These are phyloP conservation scores for Watsonalla binaria DNA, from an alignment of 2,888 invertebrate genomes.

Conservation along the genomic window DNA sequence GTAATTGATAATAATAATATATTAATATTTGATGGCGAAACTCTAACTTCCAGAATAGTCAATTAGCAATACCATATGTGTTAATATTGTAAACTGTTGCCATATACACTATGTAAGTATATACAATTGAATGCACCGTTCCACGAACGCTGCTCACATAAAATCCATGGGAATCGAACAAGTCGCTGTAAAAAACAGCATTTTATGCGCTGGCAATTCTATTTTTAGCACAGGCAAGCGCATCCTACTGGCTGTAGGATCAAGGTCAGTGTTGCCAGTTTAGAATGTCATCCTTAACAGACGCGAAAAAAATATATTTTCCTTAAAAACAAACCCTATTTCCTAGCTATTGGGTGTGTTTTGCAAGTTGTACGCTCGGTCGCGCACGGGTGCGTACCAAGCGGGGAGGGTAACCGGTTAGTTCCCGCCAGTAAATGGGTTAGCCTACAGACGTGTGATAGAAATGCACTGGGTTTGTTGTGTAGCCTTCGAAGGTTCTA, in stretches of 20 bases:
- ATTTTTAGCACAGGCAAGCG: slow-evolving; percentile 58
- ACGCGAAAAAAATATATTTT: slow-evolving; percentile 33
- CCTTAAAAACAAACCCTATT: slow-evolving; percentile 32
- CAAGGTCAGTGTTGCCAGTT: slow-evolving; percentile 58
- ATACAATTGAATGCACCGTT: slow-evolving; percentile 58
- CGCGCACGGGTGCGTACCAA: slow-evolving; percentile 64
- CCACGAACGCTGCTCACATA: slow-evolving; percentile 45
- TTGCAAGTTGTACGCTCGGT: slow-evolving; percentile 29
- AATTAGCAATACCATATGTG: slow-evolving; percentile 4
- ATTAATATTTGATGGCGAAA: too few relatives aligned
- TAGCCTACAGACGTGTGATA: slow-evolving; percentile 76
- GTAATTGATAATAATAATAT: too few relatives aligned
- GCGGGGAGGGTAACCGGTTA: slow-evolving; percentile 54
- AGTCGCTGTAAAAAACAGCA: slow-evolving; percentile 59
- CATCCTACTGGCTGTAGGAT: slow-evolving; percentile 74
- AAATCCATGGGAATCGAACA: slow-evolving; percentile 61
- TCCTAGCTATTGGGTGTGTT: slow-evolving; percentile 17
- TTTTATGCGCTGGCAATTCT: slow-evolving; percentile 60
- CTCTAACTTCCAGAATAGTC: too few relatives aligned
- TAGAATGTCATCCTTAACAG: slow-evolving; percentile 54
- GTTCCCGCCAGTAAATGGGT: slow-evolving; percentile 69
- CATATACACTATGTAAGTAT: slow-evolving; percentile 31
- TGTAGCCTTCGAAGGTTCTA: slow-evolving; percentile 18
- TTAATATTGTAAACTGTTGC: slow-evolving; percentile 12
- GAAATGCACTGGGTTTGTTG: slow-evolving; percentile 36